These are phyloP conservation scores for Lanius ludovicianus DNA, from an alignment of 2,113 vertebrate species.

Conservation along the genomic window DNA sequence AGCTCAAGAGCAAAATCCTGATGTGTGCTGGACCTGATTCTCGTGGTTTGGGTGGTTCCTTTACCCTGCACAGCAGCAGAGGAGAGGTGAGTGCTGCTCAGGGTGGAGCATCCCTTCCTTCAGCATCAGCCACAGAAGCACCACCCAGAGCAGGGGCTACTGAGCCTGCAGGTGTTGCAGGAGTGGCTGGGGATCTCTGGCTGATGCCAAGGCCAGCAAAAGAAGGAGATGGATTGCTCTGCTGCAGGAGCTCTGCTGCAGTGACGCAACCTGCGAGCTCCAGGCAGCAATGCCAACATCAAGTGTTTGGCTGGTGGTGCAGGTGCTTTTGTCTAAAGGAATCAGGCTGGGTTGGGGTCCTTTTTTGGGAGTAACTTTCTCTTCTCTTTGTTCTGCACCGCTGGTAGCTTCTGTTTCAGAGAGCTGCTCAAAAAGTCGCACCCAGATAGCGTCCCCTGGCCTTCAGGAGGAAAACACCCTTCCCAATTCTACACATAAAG, in stretches of 20 bases:
- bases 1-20: background rate
- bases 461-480: background rate
- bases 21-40: background rate
- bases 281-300: background rate
- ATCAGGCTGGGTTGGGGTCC: background rate
- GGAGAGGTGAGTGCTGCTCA: accelerated
- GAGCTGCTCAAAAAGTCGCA: background rate
- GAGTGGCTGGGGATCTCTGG: background rate
- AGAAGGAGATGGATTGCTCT: conserved; percentile 23
- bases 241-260: background rate
- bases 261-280: background rate
- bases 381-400: background rate
- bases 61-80: background rate
- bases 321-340: background rate
- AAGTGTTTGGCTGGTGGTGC: background rate
- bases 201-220: background rate
- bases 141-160: accelerated
- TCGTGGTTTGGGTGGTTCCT: accelerated
- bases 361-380: background rate
- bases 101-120: background rate
- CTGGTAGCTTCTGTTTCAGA: background rate
- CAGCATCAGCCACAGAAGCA: background rate
- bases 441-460: background rate
- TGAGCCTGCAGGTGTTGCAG: background rate
- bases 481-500: background rate